A percentile compares a stretch with the other conserved stretches of the same genome.
Conservation (phyloP, 2,888 invertebrate genomes). For the Eugnorisma glareosa region DNA sequence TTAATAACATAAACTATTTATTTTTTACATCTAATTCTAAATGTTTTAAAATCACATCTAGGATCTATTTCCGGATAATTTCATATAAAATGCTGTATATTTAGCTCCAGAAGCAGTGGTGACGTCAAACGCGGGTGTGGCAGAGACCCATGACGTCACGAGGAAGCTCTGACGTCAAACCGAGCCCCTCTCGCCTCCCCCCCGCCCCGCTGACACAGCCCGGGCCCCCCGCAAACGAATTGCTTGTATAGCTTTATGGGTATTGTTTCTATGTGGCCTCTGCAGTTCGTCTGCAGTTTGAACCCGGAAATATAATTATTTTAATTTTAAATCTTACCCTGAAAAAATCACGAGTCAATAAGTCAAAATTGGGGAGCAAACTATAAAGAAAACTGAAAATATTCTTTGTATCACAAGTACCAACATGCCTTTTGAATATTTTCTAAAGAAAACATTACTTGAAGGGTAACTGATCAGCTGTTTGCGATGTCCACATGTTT, state of each 20-base stretch:
- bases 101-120: conserved; percentile 73
- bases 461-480: not conserved
- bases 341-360: not conserved
- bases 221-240: conserved; percentile 75
- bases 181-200: conserved; percentile 73
- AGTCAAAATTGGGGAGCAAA: not conserved
- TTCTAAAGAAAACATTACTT: not conserved
- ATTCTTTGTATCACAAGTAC: not conserved
- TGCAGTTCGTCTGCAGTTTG: conserved; percentile 56
- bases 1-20: not conserved
- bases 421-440: not conserved
- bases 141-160: conserved; percentile 87
- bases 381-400: not conserved
- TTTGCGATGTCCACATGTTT: not conserved
- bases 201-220: conserved; percentile 68
- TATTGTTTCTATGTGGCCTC: conserved; percentile 81
- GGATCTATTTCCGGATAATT: conserved; percentile 7
- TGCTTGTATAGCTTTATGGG: conserved; percentile 81
- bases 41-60: not conserved
- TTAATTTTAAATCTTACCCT: not conserved
- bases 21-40: not conserved
- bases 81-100: conserved; percentile 32
- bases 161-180: conserved; percentile 89
- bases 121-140: conserved; percentile 90
- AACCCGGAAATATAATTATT: conserved; percentile 25